Percentiles rank a stretch among this genome's conserved stretches.
These are phyloP conservation scores for Cardinalis cardinalis DNA, from an alignment of 2,113 vertebrate species.

Conservation along the genomic window DNA sequence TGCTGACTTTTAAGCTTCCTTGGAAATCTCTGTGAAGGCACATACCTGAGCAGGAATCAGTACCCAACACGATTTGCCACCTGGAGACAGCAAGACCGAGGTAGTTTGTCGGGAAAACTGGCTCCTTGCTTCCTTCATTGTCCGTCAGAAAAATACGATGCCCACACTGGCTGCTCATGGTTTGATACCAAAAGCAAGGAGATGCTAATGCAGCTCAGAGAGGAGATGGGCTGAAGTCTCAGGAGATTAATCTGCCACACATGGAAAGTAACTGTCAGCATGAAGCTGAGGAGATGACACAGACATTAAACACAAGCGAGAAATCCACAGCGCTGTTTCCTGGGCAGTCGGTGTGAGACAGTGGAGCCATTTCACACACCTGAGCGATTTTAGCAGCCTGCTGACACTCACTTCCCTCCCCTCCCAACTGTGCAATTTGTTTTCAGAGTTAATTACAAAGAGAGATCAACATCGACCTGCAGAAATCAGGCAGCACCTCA, in stretches of 20 bases:
- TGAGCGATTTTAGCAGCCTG: conserved; percentile 23
- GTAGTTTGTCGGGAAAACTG: not conserved
- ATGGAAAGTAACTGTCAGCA: not conserved
- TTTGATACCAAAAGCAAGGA: not conserved
- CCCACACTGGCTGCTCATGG: not conserved
- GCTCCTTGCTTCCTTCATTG: not conserved
- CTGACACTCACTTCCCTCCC: not conserved
- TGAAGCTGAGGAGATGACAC: not conserved
- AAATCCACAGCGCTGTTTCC: not conserved
- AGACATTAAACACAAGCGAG: fast-evolving
- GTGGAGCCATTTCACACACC: conserved; percentile 41
- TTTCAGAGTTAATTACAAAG: conserved; percentile 44
- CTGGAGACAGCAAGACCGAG: not conserved
- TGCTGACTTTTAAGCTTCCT: conserved; percentile 1
- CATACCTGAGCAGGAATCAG: not conserved
- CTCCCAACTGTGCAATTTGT: conserved; percentile 1
- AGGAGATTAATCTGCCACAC: not conserved
- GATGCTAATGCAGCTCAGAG: not conserved
- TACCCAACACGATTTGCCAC: not conserved
- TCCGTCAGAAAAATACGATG: not conserved
- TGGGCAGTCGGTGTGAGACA: not conserved
- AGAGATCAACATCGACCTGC: conserved; percentile 31
- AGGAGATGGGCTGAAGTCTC: not conserved
- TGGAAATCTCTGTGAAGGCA: not conserved
- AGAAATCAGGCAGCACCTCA: conserved; percentile 25